Evolutionary conservation across 2,888 invertebrate genomes (phyloP).

Genomic region (Acleris sparsana): DNA sequence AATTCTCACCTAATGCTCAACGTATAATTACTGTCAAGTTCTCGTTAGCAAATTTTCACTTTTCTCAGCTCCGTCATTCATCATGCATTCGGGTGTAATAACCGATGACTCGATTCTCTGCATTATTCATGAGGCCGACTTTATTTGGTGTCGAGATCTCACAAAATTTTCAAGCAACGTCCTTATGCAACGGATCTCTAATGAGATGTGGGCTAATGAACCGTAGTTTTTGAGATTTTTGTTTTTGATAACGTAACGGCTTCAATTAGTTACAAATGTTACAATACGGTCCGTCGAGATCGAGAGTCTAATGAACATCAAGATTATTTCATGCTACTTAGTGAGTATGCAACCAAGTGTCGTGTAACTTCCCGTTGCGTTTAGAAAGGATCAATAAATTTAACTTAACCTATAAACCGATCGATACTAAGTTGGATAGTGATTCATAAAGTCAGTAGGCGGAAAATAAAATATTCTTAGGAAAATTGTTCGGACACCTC

Average conservation of each 20-base stretch:
- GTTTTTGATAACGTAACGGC: conserved; percentile 24
- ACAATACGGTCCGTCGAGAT: conserved; percentile 9
- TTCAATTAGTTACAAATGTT: conserved; percentile 12
- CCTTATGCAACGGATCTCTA: conserved; percentile 33
- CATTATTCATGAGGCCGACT: conserved; percentile 63
- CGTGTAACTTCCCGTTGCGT: too few relatives aligned
- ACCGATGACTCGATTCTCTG: conserved; percentile 60
- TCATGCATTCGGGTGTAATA: conserved; percentile 74
- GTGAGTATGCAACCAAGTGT: not conserved
- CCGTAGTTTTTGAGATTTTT: conserved; percentile 25
- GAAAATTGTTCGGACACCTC: too few relatives aligned
- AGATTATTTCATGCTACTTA: conserved; percentile 4
- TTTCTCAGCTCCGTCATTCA: conserved; percentile 43
- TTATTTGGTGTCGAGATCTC: conserved; percentile 37
- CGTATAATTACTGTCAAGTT: conserved; percentile 19
- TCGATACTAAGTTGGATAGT: not conserved
- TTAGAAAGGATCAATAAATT: conserved; percentile 1
- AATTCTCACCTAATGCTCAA: conserved; percentile 4
- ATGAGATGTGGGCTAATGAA: conserved; percentile 33
- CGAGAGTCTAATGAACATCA: conserved; percentile 8
- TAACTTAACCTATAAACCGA: not conserved
- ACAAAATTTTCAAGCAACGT: conserved; percentile 22
- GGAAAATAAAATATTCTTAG: too few relatives aligned
- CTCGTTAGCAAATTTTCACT: conserved; percentile 47
- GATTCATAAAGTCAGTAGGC: not conserved